These are phyloP conservation scores for Apteryx owenii DNA, from an alignment of 2,113 vertebrate species.

Conservation along the genomic window DNA sequence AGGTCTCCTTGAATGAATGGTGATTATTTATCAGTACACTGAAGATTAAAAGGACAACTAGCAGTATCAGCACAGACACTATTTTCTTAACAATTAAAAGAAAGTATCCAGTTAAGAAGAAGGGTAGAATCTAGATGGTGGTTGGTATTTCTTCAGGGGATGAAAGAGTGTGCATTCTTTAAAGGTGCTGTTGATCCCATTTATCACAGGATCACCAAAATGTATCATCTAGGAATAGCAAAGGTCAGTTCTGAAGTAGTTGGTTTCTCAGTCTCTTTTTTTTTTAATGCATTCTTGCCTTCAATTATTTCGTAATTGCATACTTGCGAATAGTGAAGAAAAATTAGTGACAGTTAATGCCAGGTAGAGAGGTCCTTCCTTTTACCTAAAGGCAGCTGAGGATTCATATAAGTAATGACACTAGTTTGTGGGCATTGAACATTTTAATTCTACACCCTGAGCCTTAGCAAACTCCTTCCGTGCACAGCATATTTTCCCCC, in stretches of 20 bases:
- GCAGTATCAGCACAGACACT: neutral
- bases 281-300: neutral
- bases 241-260: neutral
- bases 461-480: neutral
- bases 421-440: fast-evolving
- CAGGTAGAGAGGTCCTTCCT: neutral
- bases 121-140: neutral
- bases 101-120: neutral
- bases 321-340: neutral
- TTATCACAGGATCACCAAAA: neutral
- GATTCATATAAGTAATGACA: neutral
- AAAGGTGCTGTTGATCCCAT: neutral
- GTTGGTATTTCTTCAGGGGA: neutral
- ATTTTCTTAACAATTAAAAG: neutral
- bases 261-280: neutral
- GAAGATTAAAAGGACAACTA: neutral
- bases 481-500: neutral
- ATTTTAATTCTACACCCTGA: neutral
- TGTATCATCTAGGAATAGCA: neutral
- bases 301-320: neutral
- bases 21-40: neutral
- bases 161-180: neutral
- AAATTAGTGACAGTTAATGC: neutral
- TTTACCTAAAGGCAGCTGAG: neutral
- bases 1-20: neutral